Evolutionary conservation across 2,888 invertebrate species (phyloP).

Genomic region (Diachrysia chrysitis): DNA sequence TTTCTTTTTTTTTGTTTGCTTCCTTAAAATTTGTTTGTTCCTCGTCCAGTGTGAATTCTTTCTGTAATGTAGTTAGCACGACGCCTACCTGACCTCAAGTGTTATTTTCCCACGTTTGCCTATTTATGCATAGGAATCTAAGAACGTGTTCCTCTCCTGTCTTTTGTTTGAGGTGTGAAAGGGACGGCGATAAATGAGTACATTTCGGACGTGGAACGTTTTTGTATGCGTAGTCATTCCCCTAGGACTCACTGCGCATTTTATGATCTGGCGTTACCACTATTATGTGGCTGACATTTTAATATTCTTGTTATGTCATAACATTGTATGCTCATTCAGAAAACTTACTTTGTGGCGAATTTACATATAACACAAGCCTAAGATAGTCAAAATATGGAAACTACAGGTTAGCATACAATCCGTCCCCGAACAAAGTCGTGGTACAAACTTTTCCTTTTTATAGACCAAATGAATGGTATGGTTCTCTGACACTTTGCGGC

Average conservation of each 20-base stretch:
- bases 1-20: slow-evolving; percentile 10
- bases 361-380: background rate
- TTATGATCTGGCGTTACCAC: slow-evolving; percentile 36
- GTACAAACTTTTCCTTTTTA: background rate
- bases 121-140: slow-evolving; percentile 71
- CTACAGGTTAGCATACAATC: background rate
- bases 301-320: slow-evolving; percentile 22
- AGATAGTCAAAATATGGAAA: background rate
- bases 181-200: slow-evolving; percentile 62
- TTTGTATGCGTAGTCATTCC: slow-evolving; percentile 69
- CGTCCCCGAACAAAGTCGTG: background rate
- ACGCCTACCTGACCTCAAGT: slow-evolving; percentile 56
- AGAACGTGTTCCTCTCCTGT: slow-evolving; percentile 59
- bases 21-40: slow-evolving; percentile 24
- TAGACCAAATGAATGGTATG: background rate
- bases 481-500: background rate
- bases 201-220: slow-evolving; percentile 63
- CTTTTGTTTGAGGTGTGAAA: slow-evolving; percentile 52
- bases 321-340: slow-evolving; percentile 17
- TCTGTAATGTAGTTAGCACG: slow-evolving; percentile 44
- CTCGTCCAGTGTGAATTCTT: slow-evolving; percentile 27
- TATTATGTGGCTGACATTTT: slow-evolving; percentile 18
- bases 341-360: background rate
- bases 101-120: slow-evolving; percentile 77
- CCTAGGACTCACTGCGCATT: slow-evolving; percentile 62